Evolutionary conservation across 1,140 invertebrate species (phyloP).

Genomic region (Megalonaias nervosa): DNA sequence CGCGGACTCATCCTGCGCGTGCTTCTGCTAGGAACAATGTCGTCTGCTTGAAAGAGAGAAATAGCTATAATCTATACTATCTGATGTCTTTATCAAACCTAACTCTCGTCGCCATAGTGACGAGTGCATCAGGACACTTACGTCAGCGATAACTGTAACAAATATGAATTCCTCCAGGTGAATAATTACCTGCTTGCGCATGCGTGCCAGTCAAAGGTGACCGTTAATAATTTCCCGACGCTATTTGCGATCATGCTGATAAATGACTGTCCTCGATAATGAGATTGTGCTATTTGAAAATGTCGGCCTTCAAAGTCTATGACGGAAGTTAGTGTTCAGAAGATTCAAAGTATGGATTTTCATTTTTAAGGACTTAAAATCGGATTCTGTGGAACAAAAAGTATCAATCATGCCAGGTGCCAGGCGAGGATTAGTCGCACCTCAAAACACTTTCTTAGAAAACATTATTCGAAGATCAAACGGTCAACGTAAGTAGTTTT

Average conservation of each 20-base stretch:
- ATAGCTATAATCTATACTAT: too few relatives aligned
- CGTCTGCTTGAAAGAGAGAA: too few relatives aligned
- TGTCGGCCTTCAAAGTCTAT: background rate
- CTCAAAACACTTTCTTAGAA: slow-evolving; percentile 99
- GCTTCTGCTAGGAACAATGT: too few relatives aligned
- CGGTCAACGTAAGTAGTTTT: slow-evolving; percentile 90
- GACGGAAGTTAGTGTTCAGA: background rate
- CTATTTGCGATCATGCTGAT: slow-evolving; percentile 13
- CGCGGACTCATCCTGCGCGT: too few relatives aligned
- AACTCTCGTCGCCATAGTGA: too few relatives aligned
- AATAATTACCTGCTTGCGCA: slow-evolving; percentile 20
- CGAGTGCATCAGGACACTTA: too few relatives aligned
- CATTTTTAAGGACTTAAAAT: background rate
- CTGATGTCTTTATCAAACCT: too few relatives aligned
- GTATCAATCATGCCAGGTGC: slow-evolving; percentile 58
- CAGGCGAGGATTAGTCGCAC: slow-evolving; percentile 91
- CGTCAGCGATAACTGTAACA: too few relatives aligned
- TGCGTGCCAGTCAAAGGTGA: slow-evolving; percentile 8
- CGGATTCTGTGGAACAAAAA: background rate
- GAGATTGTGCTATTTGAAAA: background rate
- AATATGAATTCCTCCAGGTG: slow-evolving; percentile 7
- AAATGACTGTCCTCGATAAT: background rate
- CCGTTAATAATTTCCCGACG: slow-evolving; percentile 22
- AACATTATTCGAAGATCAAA: slow-evolving; percentile 98
- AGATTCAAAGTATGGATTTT: background rate